Conservation (phyloP, 2,888 invertebrate genomes). For the Cloeon dipterum region DNA sequence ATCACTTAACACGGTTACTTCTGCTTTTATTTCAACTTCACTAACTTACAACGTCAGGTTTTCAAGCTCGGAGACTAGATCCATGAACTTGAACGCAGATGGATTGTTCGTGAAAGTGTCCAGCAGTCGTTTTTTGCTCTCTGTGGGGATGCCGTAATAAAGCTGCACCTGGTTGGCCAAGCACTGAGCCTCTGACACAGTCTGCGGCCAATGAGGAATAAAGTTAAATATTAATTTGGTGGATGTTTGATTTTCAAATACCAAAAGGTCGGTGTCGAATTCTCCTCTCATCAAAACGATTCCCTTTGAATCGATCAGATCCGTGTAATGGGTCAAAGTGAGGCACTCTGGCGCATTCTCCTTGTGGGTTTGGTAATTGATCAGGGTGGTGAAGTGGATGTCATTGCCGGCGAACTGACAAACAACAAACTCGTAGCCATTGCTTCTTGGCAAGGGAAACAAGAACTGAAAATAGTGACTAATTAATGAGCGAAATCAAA, state of each 20-base stretch:
- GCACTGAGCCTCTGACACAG: conserved; percentile 59
- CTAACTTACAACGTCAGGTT: conserved; percentile 8
- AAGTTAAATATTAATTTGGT: no score
- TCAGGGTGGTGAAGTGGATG: conserved; percentile 62
- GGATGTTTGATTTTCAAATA: conserved; percentile 6
- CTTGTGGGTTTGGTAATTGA: conserved; percentile 68
- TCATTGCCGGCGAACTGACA: conserved; percentile 45
- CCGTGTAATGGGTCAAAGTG: conserved; percentile 54
- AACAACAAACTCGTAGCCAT: conserved; percentile 72
- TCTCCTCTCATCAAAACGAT: conserved; percentile 69
- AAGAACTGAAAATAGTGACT: conserved; percentile 27
- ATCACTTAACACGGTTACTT: no score
- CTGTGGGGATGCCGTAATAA: conserved; percentile 48
- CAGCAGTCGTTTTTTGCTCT: conserved; percentile 34
- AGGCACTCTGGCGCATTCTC: conserved; percentile 78
- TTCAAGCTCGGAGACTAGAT: conserved; percentile 53
- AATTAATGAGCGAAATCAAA: background rate
- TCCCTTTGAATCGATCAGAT: conserved; percentile 41
- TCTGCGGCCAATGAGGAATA: no score
- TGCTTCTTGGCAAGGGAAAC: conserved; percentile 53
- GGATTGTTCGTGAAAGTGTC: conserved; percentile 45
- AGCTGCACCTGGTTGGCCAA: conserved; percentile 66
- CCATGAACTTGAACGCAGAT: conserved; percentile 57
- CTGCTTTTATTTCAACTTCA: no score
- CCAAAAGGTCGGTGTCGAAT: conserved; percentile 52